A percentile compares a stretch with the other conserved stretches of the same genome.
phyloP scores from a whole-genome alignment of 1,140 invertebrate species.

The Drosophila bipectinata region DNA sequence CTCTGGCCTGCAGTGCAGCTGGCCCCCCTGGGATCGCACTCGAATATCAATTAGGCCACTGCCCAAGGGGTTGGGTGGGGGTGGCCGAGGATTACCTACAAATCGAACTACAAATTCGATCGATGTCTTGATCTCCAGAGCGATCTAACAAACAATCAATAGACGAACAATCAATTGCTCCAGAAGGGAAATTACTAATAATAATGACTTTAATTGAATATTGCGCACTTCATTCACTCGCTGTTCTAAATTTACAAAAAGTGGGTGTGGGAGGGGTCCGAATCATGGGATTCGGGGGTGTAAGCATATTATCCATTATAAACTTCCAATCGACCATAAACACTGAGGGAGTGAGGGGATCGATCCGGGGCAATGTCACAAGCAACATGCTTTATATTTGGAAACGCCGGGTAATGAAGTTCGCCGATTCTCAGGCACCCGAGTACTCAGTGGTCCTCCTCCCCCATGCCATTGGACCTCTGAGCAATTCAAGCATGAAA shows the following conservation, averaged over 20 bases:
- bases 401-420: conserved; percentile 60
- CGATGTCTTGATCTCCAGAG: conserved; percentile 18
- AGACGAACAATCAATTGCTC: conserved; percentile 39
- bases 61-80: not conserved
- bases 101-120: conserved; percentile 41
- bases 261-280: conserved; percentile 5
- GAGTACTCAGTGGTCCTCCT: conserved; percentile 30
- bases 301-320: conserved; percentile 73
- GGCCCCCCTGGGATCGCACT: conserved; percentile 35
- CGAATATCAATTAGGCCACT: conserved; percentile 57
- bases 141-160: conserved; percentile 57
- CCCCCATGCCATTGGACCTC: conserved; percentile 4
- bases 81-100: conserved; percentile 23
- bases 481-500: conserved; percentile 77
- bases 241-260: conserved; percentile 48
- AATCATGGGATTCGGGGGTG: not conserved
- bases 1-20: conserved; percentile 28
- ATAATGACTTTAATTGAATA: conserved; percentile 82
- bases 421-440: conserved; percentile 51
- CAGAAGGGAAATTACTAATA: conserved; percentile 78
- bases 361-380: conserved; percentile 45
- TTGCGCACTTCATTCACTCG: conserved; percentile 79
- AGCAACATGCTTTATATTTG: conserved; percentile 66
- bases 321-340: conserved; percentile 81
- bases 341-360: conserved; percentile 60